Percentiles rank a stretch among this genome's conserved stretches.
Evolutionary conservation across 2,888 invertebrate species (phyloP).

Genomic region (Rosalia funebris): DNA sequence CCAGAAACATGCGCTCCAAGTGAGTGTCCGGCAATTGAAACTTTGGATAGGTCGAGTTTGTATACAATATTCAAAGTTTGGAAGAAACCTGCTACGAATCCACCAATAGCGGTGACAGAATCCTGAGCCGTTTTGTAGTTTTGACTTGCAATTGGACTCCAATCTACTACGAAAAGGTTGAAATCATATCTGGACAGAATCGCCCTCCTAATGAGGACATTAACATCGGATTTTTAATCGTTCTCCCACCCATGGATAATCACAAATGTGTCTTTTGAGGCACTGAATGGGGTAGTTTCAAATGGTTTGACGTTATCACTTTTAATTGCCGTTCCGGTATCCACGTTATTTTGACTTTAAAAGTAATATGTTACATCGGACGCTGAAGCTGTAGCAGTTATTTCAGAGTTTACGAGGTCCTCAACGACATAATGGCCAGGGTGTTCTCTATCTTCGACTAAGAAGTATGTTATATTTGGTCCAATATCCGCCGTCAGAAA

Average conservation of each 20-base stretch:
- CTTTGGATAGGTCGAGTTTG: conserved; percentile 25
- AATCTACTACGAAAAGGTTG: conserved; percentile 59
- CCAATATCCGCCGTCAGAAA: not conserved
- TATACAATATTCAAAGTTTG: conserved; percentile 21
- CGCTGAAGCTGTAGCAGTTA: conserved; percentile 20
- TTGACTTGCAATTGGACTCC: conserved; percentile 46
- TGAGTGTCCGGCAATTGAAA: conserved; percentile 43
- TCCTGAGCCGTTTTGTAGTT: conserved; percentile 41
- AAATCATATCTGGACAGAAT: conserved; percentile 45
- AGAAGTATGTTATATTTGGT: conserved; percentile 28
- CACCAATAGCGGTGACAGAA: conserved; percentile 6
- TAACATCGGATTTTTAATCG: conserved; percentile 46
- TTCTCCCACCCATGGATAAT: conserved; percentile 57
- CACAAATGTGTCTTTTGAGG: conserved; percentile 47
- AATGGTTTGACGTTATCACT: conserved; percentile 28
- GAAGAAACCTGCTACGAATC: conserved; percentile 2
- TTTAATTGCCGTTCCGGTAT: conserved; percentile 28
- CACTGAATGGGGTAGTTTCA: conserved; percentile 39
- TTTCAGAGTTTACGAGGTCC: conserved; percentile 25
- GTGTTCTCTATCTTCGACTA: conserved; percentile 35
- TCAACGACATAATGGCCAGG: conserved; percentile 39
- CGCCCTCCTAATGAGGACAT: conserved; percentile 45
- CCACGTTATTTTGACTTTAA: conserved; percentile 45
- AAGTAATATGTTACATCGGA: conserved; percentile 48
- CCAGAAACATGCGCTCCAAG: conserved; percentile 57